These are phyloP conservation scores for Callocephalon fimbriatum DNA, from an alignment of 2,113 vertebrate genomes.

Conservation along the genomic window DNA sequence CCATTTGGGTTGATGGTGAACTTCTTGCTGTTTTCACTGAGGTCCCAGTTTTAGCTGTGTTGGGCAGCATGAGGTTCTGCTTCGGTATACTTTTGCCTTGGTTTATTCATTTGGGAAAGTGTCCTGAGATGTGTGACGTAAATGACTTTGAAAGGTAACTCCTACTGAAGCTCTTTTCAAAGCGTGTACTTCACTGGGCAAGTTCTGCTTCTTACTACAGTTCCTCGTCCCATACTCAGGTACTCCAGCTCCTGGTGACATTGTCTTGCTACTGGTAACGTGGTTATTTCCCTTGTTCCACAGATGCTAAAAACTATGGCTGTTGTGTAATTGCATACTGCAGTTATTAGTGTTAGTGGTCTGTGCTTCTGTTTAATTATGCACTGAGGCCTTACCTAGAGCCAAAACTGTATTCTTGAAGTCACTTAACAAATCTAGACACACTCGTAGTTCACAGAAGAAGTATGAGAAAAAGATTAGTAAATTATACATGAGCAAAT, in stretches of 20 bases:
- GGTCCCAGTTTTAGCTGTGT: neutral
- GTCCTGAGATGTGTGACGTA: neutral
- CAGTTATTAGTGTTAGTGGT: neutral
- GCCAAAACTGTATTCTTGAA: neutral
- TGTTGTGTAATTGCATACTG: neutral
- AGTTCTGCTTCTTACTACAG: neutral
- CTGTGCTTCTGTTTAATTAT: neutral
- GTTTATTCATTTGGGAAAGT: neutral
- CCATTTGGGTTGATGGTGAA: neutral
- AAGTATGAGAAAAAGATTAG: neutral
- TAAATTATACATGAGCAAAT: conserved; percentile 34
- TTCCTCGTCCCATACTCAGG: neutral
- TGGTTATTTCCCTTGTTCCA: neutral
- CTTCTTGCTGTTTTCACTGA: neutral
- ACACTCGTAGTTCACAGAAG: neutral
- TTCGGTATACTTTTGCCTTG: neutral
- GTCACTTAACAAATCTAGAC: neutral
- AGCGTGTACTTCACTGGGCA: neutral
- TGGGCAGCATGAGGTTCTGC: neutral
- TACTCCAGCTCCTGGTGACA: neutral
- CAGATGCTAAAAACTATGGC: neutral
- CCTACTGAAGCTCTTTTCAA: neutral
- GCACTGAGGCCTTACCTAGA: neutral
- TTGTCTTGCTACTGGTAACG: neutral
- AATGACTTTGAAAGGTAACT: neutral